Evolutionary conservation across 2,797 vertebrate species (phyloP).

Genomic region (Tympanoctomys barrerae): DNA sequence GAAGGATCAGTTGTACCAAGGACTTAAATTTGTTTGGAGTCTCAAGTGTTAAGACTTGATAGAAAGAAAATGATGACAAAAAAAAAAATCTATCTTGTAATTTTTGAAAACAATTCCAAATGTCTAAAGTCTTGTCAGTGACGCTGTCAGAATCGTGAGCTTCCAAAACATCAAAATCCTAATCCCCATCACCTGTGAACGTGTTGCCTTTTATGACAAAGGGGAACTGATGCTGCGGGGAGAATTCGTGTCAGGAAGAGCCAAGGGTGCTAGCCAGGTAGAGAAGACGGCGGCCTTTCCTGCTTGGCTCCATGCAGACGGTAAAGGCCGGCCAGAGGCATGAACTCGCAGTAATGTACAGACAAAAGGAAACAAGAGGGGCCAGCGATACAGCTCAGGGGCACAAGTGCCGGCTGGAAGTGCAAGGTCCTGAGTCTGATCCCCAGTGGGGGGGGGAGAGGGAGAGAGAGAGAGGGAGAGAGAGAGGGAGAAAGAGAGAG

Average conservation of each 20-base stretch:
- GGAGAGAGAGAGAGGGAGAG: too few relatives aligned
- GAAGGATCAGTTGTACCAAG: not conserved
- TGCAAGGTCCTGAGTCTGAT: too few relatives aligned
- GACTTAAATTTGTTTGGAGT: not conserved
- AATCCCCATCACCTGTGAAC: not conserved
- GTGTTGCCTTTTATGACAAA: not conserved
- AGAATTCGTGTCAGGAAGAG: not conserved
- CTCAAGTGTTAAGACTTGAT: conserved; percentile 4
- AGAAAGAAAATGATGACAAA: not conserved
- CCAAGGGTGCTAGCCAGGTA: not conserved
- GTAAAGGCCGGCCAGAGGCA: not conserved
- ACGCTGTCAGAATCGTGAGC: not conserved
- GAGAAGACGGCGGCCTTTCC: not conserved
- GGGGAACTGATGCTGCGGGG: not conserved
- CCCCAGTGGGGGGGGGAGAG: too few relatives aligned
- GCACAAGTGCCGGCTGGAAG: too few relatives aligned
- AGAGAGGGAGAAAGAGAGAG: too few relatives aligned
- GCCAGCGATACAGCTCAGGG: too few relatives aligned
- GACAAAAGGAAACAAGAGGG: not conserved
- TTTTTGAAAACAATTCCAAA: not conserved
- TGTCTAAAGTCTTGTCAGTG: not conserved
- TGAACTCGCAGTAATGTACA: not conserved
- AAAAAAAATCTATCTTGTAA: conserved; percentile 17
- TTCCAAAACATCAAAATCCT: not conserved
- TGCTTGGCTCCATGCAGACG: not conserved